Evolutionary conservation across 1,140 invertebrate species (phyloP), one percentile per base, ranked within the genome.

Genomic region (Drosophila aff.): DNA sequence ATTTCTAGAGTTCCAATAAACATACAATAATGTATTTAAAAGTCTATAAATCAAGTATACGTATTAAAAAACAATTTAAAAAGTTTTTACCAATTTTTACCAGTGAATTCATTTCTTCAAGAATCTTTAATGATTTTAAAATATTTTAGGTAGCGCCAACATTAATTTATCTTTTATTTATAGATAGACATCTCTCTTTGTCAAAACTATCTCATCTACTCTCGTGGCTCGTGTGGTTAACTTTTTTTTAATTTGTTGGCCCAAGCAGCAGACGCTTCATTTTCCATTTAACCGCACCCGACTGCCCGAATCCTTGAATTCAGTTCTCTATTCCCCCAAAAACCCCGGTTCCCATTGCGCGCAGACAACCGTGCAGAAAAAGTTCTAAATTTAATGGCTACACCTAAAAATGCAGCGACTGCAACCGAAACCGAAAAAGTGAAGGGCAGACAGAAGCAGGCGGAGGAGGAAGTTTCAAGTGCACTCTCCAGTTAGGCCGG

Each of bases 341-440:
- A 47, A 47, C 3, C 46, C 16, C 64, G 4, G 8, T 21, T 9
- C 5, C 46, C 23, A 18, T 65, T 57, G 79, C 79, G 83, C 64
- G 83, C 83, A 87, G 83, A 89, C 83, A 87, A 87, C 76, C 83
- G 83, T 87, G 80, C 80, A 87, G 83, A 87, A 87, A 87, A 87
- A 87, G 83, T 87, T 87, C 83, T 87, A 87, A 87, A 87, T 83
- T 87, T 87, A 87, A 87, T 87, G 84, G 84, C 84, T 87, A 89
- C 84, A 89, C 84, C 83, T 87, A 87, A 87, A 87, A 89, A 87
- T 89, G 83, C 83, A 87, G 83, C 77, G 73, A 83, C 76, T 83
- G 84, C 84, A 87, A 78, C 80, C 53, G 74, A 52, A 36, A 50
- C 55, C 67, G 36, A 72, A 72, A 69, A 72, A 72, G 66, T 72